Conservation (phyloP, 2,888 invertebrate genomes). For the Caenorhabditis sp. region DNA sequence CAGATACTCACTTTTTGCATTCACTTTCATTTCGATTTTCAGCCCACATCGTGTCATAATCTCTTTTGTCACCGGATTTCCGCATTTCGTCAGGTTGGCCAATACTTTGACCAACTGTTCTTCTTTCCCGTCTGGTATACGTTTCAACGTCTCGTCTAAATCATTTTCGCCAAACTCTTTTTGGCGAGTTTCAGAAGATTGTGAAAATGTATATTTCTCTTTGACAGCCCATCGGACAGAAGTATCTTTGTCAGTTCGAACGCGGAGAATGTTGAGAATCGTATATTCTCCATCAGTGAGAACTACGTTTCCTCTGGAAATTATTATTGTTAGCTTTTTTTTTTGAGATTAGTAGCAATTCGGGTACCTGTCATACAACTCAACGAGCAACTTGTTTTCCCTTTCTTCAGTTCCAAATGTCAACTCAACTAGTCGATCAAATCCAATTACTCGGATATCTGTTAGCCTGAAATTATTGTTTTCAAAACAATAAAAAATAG, state of each 20-base stretch:
- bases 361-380: constrained; percentile 83
- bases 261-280: constrained; percentile 77
- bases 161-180: not conserved
- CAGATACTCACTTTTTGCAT: constrained; percentile 7
- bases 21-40: constrained; percentile 17
- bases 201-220: constrained; percentile 79
- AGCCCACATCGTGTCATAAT: constrained; percentile 24
- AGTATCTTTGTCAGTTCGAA: constrained; percentile 80
- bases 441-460: constrained; percentile 80
- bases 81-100: constrained; percentile 33
- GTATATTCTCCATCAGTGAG: constrained; percentile 88
- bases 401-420: constrained; percentile 92
- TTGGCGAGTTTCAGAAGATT: not conserved
- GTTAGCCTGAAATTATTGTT: constrained; percentile 19
- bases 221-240: constrained; percentile 87
- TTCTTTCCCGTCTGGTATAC: constrained; percentile 29
- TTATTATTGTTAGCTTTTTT: not conserved
- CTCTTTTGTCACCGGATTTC: constrained; percentile 40
- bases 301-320: constrained; percentile 82
- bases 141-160: constrained; percentile 10
- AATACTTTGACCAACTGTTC: constrained; percentile 31
- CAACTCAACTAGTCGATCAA: constrained; percentile 90
- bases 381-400: constrained; percentile 91
- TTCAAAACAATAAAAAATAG: too few species aligned
- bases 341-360: not conserved